Evolutionary conservation across 2,113 vertebrate genomes (phyloP).

Genomic region (Paraplagusia blochii): DNA sequence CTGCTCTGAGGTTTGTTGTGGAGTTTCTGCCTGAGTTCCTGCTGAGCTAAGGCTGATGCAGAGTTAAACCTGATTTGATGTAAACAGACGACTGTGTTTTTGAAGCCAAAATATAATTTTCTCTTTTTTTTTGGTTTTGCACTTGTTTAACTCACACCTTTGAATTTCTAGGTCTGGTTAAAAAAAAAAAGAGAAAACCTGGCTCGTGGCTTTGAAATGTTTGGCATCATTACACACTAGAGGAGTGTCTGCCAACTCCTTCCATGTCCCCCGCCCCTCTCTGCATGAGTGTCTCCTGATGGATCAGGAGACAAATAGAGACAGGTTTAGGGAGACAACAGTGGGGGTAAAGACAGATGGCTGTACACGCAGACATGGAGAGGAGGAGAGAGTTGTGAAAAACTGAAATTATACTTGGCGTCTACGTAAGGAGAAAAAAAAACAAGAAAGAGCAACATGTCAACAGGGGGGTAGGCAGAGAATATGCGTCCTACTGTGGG

Average conservation of each 20-base stretch:
- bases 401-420: constrained; percentile 3
- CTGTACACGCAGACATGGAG: constrained; percentile 1
- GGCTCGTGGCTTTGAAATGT: constrained; percentile 43
- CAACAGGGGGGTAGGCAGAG: constrained; percentile 12
- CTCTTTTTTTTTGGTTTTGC: no score
- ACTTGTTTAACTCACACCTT: no score
- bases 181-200: constrained; percentile 2
- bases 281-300: constrained; percentile 27
- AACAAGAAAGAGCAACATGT: constrained; percentile 11
- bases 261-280: not conserved
- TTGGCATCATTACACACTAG: constrained; percentile 36
- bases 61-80: no score
- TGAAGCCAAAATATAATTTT: no score
- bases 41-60: no score
- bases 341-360: constrained; percentile 5
- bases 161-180: constrained; percentile 37
- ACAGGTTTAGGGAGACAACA: constrained; percentile 38
- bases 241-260: constrained; percentile 30
- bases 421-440: constrained; percentile 14
- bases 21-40: no score
- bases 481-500: constrained; percentile 35
- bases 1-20: no score
- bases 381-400: constrained; percentile 19
- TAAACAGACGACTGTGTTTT: no score
- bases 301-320: constrained; percentile 73